phyloP scores from a whole-genome alignment of 2,113 vertebrate species.

The Colistium nudipinnis region DNA sequence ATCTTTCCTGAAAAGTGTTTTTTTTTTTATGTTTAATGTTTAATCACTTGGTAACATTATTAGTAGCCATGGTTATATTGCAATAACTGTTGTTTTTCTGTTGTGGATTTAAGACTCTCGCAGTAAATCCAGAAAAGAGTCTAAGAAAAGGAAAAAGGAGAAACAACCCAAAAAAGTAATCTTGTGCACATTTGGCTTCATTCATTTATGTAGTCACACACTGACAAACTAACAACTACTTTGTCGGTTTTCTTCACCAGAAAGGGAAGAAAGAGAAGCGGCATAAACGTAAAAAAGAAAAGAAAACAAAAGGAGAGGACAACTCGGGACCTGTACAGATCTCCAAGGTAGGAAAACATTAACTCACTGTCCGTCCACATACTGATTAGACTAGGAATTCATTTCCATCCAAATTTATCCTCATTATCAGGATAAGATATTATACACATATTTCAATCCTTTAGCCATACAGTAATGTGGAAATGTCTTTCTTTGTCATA shows the following conservation, averaged over 20 bases:
- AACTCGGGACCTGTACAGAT: slow-evolving; percentile 86
- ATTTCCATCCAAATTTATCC: neutral
- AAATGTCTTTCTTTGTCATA: neutral
- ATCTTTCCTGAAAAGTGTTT: no score
- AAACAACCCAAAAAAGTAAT: slow-evolving; percentile 88
- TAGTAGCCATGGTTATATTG: neutral
- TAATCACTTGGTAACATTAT: neutral
- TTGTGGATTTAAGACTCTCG: slow-evolving; percentile 73
- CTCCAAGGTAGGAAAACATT: slow-evolving; percentile 83
- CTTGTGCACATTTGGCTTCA: neutral
- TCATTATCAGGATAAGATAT: neutral
- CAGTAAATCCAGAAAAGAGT: slow-evolving; percentile 83
- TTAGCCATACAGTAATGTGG: neutral
- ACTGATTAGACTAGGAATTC: neutral
- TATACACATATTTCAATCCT: neutral
- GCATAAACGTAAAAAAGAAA: slow-evolving; percentile 88
- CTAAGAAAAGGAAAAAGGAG: slow-evolving; percentile 89
- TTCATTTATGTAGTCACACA: neutral
- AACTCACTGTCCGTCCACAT: slow-evolving; percentile 48
- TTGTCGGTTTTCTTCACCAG: slow-evolving; percentile 62
- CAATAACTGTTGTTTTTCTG: neutral
- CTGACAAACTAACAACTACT: neutral
- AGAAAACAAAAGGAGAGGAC: slow-evolving; percentile 84
- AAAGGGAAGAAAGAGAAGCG: slow-evolving; percentile 89
- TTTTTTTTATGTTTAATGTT: no score